phyloP scores from a whole-genome alignment of 2,888 invertebrate genomes.

The Drosophila buzzatii region DNA sequence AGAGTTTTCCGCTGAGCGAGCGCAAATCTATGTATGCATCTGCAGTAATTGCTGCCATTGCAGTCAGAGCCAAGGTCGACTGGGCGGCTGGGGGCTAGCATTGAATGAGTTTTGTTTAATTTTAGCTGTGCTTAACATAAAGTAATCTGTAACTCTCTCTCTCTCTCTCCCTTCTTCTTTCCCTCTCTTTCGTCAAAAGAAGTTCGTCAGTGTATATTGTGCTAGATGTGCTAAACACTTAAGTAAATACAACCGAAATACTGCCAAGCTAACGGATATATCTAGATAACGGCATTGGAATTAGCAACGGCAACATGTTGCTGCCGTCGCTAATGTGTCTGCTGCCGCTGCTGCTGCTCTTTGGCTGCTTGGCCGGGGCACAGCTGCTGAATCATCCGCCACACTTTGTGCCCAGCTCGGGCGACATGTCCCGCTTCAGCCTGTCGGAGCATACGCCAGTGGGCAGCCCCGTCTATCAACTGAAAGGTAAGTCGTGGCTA shows the following conservation, averaged over 20 bases:
- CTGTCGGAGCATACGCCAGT: slow-evolving; percentile 91
- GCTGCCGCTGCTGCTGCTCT: slow-evolving; percentile 38
- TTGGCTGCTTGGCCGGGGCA: slow-evolving; percentile 38
- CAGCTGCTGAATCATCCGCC: slow-evolving; percentile 90
- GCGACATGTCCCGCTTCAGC: slow-evolving; percentile 92
- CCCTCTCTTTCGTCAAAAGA: slow-evolving; percentile 14
- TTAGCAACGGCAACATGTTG: slow-evolving; percentile 73
- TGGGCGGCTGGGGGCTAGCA: slow-evolving; percentile 56
- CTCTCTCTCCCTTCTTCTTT: no score
- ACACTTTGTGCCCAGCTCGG: slow-evolving; percentile 90
- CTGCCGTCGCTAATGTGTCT: slow-evolving; percentile 51
- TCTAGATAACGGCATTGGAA: slow-evolving; percentile 67
- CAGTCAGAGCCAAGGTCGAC: slow-evolving; percentile 66
- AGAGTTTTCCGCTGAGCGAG: slow-evolving; percentile 44
- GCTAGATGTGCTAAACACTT: slow-evolving; percentile 69
- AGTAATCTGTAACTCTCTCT: slow-evolving; percentile 20
- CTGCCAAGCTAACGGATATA: slow-evolving; percentile 60
- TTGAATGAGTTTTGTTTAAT: slow-evolving; percentile 53
- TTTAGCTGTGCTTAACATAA: slow-evolving; percentile 34
- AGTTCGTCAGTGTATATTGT: slow-evolving; percentile 29
- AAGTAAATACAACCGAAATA: slow-evolving; percentile 53
- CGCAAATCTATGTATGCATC: slow-evolving; percentile 29
- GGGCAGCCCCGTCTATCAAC: slow-evolving; percentile 91
- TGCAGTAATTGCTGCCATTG: slow-evolving; percentile 30
- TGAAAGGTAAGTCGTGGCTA: slow-evolving; percentile 87